A percentile compares a stretch with the other conserved stretches of the same genome.
Conservation (phyloP, 2,888 invertebrate genomes). For the Macrosiphum euphorbiae region DNA sequence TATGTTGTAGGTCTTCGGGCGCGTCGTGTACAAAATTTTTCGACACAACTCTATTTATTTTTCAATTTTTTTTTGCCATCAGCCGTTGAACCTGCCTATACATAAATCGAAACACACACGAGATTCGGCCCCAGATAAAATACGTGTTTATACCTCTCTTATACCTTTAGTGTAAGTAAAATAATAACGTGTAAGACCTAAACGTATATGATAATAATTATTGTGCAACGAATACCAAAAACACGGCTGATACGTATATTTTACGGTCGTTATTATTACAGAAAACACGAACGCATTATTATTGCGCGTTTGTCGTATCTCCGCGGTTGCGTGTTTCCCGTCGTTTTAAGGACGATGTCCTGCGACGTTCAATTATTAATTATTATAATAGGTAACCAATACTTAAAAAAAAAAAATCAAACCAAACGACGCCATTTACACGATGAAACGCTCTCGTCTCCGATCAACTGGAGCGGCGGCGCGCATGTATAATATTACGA, state of each 20-base stretch:
- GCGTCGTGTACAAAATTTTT: background rate
- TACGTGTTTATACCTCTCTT: constrained; percentile 13
- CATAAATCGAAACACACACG: background rate
- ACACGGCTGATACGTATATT: background rate
- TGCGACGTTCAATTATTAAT: background rate
- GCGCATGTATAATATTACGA: background rate
- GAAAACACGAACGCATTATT: constrained; percentile 44
- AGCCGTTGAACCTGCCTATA: background rate
- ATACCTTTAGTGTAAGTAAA: background rate
- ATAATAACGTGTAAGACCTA: background rate
- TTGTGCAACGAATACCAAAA: background rate
- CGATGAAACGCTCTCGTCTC: background rate
- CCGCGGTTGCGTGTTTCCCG: constrained; percentile 5
- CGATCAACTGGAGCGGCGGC: background rate
- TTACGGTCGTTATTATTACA: background rate
- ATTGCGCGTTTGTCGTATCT: constrained; percentile 26
- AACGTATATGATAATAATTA: background rate
- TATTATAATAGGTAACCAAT: background rate
- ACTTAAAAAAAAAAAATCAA: background rate
- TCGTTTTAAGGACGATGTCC: background rate
- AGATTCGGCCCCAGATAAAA: constrained; percentile 38
- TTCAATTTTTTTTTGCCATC: constrained; percentile 6
- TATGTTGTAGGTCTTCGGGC: background rate
- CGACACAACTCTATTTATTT: constrained; percentile 14
- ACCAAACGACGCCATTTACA: background rate